Conservation (phyloP, 2,113 vertebrate genomes). For the Bufo bufo region DNA sequence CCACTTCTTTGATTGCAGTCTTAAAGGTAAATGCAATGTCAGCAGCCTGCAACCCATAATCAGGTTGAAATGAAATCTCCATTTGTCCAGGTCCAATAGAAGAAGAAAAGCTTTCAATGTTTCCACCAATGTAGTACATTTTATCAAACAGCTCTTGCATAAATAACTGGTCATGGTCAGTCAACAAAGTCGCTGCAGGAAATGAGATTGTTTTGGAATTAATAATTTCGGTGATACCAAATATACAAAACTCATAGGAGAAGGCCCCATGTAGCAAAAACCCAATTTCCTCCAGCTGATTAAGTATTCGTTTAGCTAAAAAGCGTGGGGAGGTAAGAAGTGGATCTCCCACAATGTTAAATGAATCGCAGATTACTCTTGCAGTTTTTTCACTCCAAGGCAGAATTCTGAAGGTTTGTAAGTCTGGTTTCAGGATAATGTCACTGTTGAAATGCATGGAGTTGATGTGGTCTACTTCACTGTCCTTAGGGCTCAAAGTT, state of each 20-base stretch:
- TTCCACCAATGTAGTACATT: conserved; percentile 88
- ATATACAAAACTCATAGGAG: conserved; percentile 90
- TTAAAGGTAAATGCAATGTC: conserved; percentile 92
- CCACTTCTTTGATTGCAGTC: conserved; percentile 91
- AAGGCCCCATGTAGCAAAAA: conserved; percentile 86
- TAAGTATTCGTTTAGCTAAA: conserved; percentile 84
- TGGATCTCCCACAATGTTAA: conserved; percentile 79
- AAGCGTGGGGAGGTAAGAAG: conserved; percentile 86
- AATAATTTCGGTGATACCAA: conserved; percentile 81
- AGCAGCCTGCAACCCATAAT: conserved; percentile 83
- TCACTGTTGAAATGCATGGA: conserved; percentile 86
- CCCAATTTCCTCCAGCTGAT: conserved; percentile 80
- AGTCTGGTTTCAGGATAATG: conserved; percentile 87
- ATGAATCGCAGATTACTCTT: conserved; percentile 90
- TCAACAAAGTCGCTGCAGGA: conserved; percentile 83
- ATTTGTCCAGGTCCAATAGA: conserved; percentile 88
- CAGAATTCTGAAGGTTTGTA: conserved; percentile 83
- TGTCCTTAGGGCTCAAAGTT: conserved; percentile 81
- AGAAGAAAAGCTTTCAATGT: conserved; percentile 89
- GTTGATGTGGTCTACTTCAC: conserved; percentile 81
- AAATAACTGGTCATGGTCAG: conserved; percentile 86
- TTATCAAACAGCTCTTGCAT: conserved; percentile 89
- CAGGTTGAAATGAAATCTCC: conserved; percentile 87
- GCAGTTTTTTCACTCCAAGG: conserved; percentile 90
- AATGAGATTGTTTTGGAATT: conserved; percentile 87